These are phyloP conservation scores for Philhelius pedissequus DNA, from an alignment of 2,888 invertebrate species.

Conservation along the genomic window DNA sequence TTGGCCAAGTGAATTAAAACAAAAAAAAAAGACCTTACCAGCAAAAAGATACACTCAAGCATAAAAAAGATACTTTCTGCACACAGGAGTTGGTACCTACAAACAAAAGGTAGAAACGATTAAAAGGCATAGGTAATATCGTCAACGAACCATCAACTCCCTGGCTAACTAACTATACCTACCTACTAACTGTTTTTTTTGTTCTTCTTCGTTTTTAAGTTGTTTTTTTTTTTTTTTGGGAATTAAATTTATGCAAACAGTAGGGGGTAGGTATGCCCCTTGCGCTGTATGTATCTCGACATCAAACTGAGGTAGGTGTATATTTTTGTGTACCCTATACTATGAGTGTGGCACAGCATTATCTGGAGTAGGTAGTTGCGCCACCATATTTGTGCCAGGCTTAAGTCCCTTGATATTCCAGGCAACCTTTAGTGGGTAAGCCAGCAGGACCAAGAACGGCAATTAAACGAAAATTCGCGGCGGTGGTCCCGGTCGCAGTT, in stretches of 20 bases:
- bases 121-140: constrained; percentile 62
- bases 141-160: constrained; percentile 65
- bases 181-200: constrained; percentile 13
- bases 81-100: constrained; percentile 29
- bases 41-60: constrained; percentile 11
- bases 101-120: constrained; percentile 60
- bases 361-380: constrained; percentile 25
- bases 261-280: background rate
- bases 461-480: constrained; percentile 53
- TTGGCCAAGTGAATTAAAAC: background rate
- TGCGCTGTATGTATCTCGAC: background rate
- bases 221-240: constrained; percentile 3
- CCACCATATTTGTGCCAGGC: constrained; percentile 13
- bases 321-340: background rate
- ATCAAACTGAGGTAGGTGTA: background rate
- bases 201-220: constrained; percentile 3
- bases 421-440: background rate
- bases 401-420: constrained; percentile 9
- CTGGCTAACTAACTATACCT: background rate
- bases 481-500: background rate
- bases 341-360: constrained; percentile 32
- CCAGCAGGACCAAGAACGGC: constrained; percentile 11
- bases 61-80: constrained; percentile 29
- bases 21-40: background rate
- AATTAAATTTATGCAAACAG: constrained; percentile 48